phyloP scores from a whole-genome alignment of 1,140 invertebrate species.

The Drosophila azteca region DNA sequence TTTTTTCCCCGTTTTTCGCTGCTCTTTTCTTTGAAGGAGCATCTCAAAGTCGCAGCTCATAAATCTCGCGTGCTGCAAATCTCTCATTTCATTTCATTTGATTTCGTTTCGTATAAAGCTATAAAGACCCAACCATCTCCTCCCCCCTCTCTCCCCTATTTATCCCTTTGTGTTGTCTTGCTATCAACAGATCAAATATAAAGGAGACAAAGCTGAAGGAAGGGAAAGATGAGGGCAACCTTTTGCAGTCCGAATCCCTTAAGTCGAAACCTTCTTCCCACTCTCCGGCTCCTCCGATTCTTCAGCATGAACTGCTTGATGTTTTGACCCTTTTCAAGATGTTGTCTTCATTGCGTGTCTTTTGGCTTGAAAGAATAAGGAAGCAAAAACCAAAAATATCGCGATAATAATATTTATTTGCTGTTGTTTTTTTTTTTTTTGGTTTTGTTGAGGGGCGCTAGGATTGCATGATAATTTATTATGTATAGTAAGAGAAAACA shows the following conservation, averaged over 20 bases:
- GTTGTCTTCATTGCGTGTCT: conserved; percentile 79
- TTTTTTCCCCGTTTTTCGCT: neutral
- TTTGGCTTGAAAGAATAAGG: conserved; percentile 57
- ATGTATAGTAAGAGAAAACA: conserved; percentile 29
- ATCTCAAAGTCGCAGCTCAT: conserved; percentile 68
- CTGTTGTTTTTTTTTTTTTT: conserved; percentile 32
- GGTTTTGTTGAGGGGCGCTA: conserved; percentile 48
- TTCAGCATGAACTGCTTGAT: conserved; percentile 57
- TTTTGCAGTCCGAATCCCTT: conserved; percentile 52
- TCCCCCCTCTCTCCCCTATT: neutral
- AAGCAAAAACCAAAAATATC: conserved; percentile 59
- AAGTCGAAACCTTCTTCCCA: conserved; percentile 31
- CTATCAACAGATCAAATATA: conserved; percentile 69
- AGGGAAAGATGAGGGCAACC: conserved; percentile 39
- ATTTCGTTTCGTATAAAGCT: conserved; percentile 63
- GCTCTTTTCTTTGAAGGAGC: conserved; percentile 5
- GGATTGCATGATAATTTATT: conserved; percentile 64
- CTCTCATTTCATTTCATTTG: conserved; percentile 70
- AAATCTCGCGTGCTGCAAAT: conserved; percentile 76
- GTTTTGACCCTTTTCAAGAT: conserved; percentile 81
- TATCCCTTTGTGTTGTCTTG: conserved; percentile 32
- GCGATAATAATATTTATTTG: conserved; percentile 79
- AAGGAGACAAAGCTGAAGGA: too few relatives aligned
- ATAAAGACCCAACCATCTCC: conserved; percentile 41
- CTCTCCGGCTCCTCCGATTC: neutral